Conservation (phyloP, 2,888 invertebrate species). For the Heteromurus nitidus region DNA sequence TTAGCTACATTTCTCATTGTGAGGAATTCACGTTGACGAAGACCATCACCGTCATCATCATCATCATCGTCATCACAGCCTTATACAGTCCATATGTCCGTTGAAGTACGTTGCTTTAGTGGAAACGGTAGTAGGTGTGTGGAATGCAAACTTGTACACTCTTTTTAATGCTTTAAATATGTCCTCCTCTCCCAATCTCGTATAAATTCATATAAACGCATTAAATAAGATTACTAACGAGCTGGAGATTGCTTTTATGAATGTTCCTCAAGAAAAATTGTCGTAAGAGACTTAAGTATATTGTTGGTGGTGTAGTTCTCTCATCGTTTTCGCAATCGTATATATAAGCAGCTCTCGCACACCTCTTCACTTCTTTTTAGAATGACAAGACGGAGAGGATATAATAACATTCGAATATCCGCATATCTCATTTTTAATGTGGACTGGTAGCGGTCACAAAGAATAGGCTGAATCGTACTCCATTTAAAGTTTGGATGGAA, state of each 20-base stretch:
- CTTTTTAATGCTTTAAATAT: not conserved
- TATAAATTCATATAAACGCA: not conserved
- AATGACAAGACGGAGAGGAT: no score
- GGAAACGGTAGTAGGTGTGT: no score
- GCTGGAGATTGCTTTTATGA: constrained; percentile 4
- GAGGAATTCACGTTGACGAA: not conserved
- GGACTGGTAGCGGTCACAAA: not conserved
- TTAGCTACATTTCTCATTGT: constrained; percentile 2
- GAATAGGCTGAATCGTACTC: not conserved
- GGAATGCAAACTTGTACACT: not conserved
- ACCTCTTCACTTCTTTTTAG: no score
- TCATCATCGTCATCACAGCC: not conserved
- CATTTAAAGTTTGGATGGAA: not conserved
- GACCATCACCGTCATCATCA: not conserved
- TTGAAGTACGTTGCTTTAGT: not conserved
- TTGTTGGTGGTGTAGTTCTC: not conserved
- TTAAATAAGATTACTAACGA: constrained; percentile 4
- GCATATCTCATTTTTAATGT: no score
- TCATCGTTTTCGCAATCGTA: no score
- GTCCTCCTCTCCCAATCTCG: not conserved
- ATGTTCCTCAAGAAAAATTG: not conserved
- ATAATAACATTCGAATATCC: not conserved
- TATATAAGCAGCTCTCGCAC: no score
- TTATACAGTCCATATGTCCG: not conserved
- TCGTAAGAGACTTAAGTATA: not conserved